Base-by-base conservation (phyloP, 92 coral and sea anemone genomes). In the Epizoanthus fatuus region DNA sequence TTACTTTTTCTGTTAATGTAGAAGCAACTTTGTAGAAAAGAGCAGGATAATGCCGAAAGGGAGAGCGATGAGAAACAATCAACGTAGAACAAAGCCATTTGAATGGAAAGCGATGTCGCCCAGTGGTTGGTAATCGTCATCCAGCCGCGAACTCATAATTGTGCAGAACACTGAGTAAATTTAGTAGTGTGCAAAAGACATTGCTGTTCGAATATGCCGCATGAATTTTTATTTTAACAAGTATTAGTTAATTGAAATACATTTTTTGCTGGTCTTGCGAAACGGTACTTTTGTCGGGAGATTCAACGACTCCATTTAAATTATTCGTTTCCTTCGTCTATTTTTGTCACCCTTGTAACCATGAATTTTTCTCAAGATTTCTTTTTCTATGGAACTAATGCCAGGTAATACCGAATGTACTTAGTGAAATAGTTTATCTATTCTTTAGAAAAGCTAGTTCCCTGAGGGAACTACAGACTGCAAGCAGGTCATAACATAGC, bases 1-100 rank as follows among this genome's bases (percentile, higher is more conserved):
- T 39, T 76, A 76, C 81, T 57, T 59, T 76, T 57, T 10, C 81
- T 37, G 81, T 76, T 76, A 76, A 76, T 76, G 68, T 40, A 58
- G 13, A 58, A 39, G 81, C 81, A 76, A 76, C 81, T 76, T 76
- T 76, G 37, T 56, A 57, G 81, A 76, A 76, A 76, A 76, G 81
- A 76, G 81, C 81, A 76, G 81, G 81, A 19, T 39, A 39, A 42
- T 55, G 62, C 59, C 40, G 81, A 76, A 76, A 76, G 55, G 16
- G 32, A 45, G 45, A 17, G 39, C 19, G 57, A 7, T 56, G 13
- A 20, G 40, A 42, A 13, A 76, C 69, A 76, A 39, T 38, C 81
- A 76, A 58, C 7, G 7, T 38, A 58, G 81, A 76, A 76, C 81
- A 76, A 76, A 56, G 81, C 81, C 38, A 76, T 40, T 3, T 76